Conservation (phyloP, 64 coral and sea anemone genomes). For the Montipora cactus region DNA sequence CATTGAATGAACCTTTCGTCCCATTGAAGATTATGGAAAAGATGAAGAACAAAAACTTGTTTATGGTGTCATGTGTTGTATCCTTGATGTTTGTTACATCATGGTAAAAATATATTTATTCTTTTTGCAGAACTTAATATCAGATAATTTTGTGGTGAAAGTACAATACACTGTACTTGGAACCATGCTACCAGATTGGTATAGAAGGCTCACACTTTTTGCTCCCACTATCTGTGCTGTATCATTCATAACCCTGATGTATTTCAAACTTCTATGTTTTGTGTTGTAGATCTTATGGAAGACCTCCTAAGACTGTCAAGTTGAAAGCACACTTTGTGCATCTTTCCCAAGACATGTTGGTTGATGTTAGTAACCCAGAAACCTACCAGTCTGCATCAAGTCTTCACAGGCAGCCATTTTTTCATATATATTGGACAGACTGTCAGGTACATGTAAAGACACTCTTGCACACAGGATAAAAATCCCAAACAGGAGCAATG, state of each 20-base stretch:
- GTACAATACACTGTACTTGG: no score
- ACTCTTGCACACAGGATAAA: neutral
- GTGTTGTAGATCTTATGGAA: slow-evolving; percentile 80
- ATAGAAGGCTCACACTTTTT: neutral
- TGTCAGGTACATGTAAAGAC: slow-evolving; percentile 70
- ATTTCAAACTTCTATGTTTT: neutral
- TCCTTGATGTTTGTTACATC: no score
- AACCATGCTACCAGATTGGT: neutral
- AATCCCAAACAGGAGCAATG: no score
- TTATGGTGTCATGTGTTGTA: no score
- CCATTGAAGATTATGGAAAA: no score
- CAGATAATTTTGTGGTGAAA: no score
- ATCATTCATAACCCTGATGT: neutral
- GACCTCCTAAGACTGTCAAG: slow-evolving; percentile 88
- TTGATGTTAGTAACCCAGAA: slow-evolving; percentile 67
- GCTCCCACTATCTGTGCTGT: neutral
- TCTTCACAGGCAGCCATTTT: slow-evolving; percentile 89
- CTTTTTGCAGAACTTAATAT: no score
- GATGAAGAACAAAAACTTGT: no score
- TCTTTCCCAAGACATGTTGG: slow-evolving; percentile 72
- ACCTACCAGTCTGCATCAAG: slow-evolving; percentile 75
- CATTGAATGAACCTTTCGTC: no score
- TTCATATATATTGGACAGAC: slow-evolving; percentile 96
- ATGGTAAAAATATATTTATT: no score
- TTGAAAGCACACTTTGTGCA: slow-evolving; percentile 82